Percentiles rank a stretch among this genome's conserved stretches.
Evolutionary conservation across 2,113 vertebrate species (phyloP).

Genomic region (Triplophysa siluroides): DNA sequence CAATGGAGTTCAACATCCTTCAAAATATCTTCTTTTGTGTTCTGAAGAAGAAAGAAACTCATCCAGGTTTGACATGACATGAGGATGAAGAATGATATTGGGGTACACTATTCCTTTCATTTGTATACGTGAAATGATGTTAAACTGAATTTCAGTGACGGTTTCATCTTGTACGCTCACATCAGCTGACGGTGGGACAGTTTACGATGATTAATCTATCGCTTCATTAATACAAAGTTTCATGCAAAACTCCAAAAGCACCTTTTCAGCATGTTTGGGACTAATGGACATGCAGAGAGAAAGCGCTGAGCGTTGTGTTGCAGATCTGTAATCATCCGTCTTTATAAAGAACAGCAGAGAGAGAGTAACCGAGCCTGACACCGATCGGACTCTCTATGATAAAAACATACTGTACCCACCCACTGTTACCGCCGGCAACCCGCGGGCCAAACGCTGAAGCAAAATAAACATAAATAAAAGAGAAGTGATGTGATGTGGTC

Average conservation of each 20-base stretch:
- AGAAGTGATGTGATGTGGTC: background rate
- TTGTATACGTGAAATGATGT: background rate
- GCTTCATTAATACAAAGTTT: background rate
- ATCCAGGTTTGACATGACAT: too few relatives aligned
- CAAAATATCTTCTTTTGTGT: too few relatives aligned
- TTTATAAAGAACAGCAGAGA: background rate
- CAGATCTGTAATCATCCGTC: slow-evolving; percentile 4
- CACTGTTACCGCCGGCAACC: background rate
- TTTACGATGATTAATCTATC: background rate
- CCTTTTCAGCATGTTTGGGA: slow-evolving; percentile 1
- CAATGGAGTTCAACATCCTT: too few relatives aligned
- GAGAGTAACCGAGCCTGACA: slow-evolving; percentile 8
- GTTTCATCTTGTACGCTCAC: background rate
- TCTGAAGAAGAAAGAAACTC: too few relatives aligned
- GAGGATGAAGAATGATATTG: too few relatives aligned
- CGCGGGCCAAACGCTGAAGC: background rate
- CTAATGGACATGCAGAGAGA: slow-evolving; percentile 10
- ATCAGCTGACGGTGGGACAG: background rate
- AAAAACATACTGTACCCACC: background rate
- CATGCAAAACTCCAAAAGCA: slow-evolving; percentile 3
- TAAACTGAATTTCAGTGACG: background rate
- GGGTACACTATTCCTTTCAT: background rate
- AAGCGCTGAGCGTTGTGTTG: background rate
- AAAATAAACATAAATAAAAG: slow-evolving; percentile 7
- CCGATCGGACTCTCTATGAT: background rate